Percentiles rank a stretch among this genome's conserved stretches.
These are phyloP conservation scores for Hippoglossus stenolepis DNA, from an alignment of 2,113 vertebrate genomes.

Conservation along the genomic window DNA sequence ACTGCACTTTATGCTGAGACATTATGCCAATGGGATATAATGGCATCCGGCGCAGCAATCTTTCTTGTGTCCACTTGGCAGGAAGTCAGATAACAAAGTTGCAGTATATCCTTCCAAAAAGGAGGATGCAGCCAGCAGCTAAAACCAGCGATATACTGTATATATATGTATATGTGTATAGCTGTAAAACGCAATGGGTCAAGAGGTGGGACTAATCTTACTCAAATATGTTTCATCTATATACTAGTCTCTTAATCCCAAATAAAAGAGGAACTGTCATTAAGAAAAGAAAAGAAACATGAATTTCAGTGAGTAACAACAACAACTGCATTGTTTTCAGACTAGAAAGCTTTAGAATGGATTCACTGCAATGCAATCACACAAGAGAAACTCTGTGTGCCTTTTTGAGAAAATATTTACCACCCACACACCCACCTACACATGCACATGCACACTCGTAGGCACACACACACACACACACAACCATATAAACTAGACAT, in stretches of 20 bases:
- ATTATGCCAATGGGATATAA: constrained; percentile 61
- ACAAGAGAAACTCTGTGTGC: constrained; percentile 22
- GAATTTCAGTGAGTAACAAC: neutral
- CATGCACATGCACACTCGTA: constrained; percentile 3
- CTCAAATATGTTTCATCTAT: constrained; percentile 33
- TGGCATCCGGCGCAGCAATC: constrained; percentile 49
- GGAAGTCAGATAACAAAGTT: constrained; percentile 49
- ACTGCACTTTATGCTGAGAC: constrained; percentile 63
- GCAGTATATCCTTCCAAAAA: constrained; percentile 29
- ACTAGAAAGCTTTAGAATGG: constrained; percentile 3
- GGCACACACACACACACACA: neutral
- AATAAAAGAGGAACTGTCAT: constrained; percentile 17
- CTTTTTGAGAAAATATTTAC: constrained; percentile 46
- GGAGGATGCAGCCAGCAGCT: constrained; percentile 15
- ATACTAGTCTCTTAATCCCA: constrained; percentile 16
- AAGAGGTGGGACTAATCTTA: constrained; percentile 32
- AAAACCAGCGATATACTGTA: constrained; percentile 17
- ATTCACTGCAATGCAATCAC: constrained; percentile 29
- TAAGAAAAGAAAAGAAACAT: constrained; percentile 5
- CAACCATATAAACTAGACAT: neutral
- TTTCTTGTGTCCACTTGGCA: constrained; percentile 72
- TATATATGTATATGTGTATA: too few relatives aligned
- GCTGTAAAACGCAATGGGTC: constrained; percentile 38
- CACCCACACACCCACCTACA: constrained; percentile 54
- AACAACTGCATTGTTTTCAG: constrained; percentile 7